These are phyloP conservation scores for Phrynocephalus versicolor DNA, from an alignment of 2,113 vertebrate species.

Conservation along the genomic window DNA sequence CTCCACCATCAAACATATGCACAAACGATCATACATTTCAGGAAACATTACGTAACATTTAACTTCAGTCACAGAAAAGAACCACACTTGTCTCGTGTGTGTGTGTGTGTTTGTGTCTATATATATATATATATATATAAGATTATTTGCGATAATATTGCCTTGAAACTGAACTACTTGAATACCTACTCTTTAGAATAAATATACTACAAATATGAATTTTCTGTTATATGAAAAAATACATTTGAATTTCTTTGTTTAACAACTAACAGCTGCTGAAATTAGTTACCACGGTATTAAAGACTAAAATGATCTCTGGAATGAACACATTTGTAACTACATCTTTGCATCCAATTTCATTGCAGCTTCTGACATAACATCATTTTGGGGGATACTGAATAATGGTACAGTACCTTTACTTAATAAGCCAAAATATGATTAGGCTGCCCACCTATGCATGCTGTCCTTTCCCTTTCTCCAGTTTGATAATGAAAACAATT, in stretches of 20 bases:
- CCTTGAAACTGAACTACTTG: neutral
- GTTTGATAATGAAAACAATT: neutral
- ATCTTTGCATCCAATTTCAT: neutral
- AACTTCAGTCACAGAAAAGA: constrained; percentile 9
- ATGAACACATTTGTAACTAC: neutral
- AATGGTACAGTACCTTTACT: too few species aligned
- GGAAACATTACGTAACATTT: neutral
- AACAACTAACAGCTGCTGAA: neutral
- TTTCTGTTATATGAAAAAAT: neutral
- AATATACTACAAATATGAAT: neutral
- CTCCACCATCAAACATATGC: too few species aligned
- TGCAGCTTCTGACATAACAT: neutral
- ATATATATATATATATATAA: neutral
- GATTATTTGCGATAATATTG: neutral
- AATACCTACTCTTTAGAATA: neutral
- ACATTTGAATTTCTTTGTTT: neutral
- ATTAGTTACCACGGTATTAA: neutral
- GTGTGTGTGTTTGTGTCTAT: too few species aligned
- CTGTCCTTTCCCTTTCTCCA: neutral
- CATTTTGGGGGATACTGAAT: neutral
- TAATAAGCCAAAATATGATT: neutral
- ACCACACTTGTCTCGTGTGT: neutral
- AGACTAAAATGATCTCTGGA: neutral
- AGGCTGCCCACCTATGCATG: neutral
- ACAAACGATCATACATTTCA: neutral